phyloP scores from a whole-genome alignment of 2,797 vertebrate genomes.

The Phataginus tetradactyla region DNA sequence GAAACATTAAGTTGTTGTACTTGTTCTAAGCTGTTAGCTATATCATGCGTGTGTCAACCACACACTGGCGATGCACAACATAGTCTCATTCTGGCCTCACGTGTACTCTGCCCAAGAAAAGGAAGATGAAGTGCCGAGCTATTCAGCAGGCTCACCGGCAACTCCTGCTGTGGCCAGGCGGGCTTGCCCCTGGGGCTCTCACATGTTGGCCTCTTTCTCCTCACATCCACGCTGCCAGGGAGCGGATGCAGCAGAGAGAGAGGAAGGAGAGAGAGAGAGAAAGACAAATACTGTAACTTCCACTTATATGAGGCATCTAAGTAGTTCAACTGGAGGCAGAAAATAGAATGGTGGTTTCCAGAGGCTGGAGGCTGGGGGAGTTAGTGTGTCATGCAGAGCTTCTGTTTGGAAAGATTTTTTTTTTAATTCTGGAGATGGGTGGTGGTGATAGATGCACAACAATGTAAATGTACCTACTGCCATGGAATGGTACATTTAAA shows the following conservation, averaged over 20 bases:
- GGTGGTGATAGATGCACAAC: no score
- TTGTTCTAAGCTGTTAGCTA: not conserved
- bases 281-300: no score
- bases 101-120: not conserved
- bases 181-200: not conserved
- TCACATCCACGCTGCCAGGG: rapidly evolving
- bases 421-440: not conserved
- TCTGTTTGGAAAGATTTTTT: not conserved
- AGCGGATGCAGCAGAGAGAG: not conserved
- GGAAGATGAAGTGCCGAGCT: not conserved
- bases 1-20: not conserved
- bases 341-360: not conserved
- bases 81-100: not conserved
- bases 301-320: not conserved
- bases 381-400: not conserved
- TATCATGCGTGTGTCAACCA: no score
- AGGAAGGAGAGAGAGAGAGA: not conserved
- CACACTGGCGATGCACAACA: not conserved
- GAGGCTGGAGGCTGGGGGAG: not conserved
- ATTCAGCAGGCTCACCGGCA: not conserved
- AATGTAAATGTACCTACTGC: not conserved
- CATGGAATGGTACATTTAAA: not conserved
- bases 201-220: no score
- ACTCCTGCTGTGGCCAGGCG: not conserved
- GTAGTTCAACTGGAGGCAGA: not conserved